phyloP scores from a whole-genome alignment of 1,140 invertebrate species.

The Pogonus chalceus region DNA sequence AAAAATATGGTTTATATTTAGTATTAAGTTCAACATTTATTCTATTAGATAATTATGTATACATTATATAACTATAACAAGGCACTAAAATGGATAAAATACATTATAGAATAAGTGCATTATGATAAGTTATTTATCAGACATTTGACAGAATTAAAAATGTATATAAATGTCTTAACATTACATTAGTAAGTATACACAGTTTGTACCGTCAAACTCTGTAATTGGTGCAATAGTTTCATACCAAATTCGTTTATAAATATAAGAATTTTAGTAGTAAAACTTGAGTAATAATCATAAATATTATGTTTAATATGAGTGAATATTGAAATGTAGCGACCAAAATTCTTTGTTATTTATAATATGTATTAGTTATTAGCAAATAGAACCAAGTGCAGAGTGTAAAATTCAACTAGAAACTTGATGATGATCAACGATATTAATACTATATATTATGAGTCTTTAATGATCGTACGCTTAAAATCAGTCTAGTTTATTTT shows the following conservation, averaged over 20 bases:
- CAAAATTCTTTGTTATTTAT: too few species aligned
- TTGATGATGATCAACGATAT: too few species aligned
- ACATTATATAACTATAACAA: conserved; percentile 2
- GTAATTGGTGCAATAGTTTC: conserved; percentile 2
- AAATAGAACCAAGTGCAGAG: too few species aligned
- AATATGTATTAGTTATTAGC: too few species aligned
- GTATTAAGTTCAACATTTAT: too few species aligned
- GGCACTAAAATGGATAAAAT: conserved; percentile 4
- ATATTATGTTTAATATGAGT: background rate
- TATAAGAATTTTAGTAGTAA: background rate
- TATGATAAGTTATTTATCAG: background rate
- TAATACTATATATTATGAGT: too few species aligned
- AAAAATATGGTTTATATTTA: too few species aligned
- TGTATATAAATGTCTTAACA: background rate
- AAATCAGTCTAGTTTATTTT: too few species aligned
- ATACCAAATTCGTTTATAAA: background rate
- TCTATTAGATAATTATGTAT: too few species aligned
- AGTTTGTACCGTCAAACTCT: conserved; percentile 3
- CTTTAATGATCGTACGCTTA: too few species aligned
- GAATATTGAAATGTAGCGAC: too few species aligned
- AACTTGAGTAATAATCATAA: background rate
- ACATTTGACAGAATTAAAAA: conserved; percentile 2
- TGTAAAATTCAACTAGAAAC: too few species aligned
- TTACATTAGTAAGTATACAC: conserved; percentile 1
- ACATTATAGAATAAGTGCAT: background rate